These are phyloP conservation scores for Zaprionus nigranus DNA, from an alignment of 1,140 invertebrate genomes.

Conservation along the genomic window DNA sequence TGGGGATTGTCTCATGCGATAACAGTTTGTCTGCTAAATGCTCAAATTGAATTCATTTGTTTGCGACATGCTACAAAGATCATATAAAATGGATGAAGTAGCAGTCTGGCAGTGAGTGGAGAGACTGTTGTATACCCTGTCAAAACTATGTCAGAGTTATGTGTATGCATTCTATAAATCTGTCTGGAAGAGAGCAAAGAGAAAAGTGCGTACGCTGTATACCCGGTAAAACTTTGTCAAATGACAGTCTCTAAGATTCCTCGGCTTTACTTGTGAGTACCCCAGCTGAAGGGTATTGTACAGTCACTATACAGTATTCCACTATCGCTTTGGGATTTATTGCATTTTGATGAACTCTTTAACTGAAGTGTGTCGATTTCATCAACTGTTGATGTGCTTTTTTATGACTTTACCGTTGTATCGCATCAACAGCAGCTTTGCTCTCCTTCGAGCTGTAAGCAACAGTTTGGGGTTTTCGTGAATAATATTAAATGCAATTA, in stretches of 20 bases:
- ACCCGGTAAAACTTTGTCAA: neutral
- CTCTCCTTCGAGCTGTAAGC: neutral
- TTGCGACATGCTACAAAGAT: constrained; percentile 14
- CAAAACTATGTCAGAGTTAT: neutral
- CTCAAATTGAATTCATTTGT: constrained; percentile 33
- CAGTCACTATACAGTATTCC: neutral
- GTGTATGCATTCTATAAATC: neutral
- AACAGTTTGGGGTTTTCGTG: constrained; percentile 24
- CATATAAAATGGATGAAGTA: neutral
- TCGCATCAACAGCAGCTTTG: too few species aligned
- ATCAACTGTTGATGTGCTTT: constrained; percentile 23
- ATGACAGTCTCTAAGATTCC: neutral
- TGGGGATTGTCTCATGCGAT: constrained; percentile 4
- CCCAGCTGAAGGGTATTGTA: neutral
- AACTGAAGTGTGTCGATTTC: too few species aligned
- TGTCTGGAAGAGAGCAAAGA: too few species aligned
- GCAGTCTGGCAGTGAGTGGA: neutral
- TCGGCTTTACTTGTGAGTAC: neutral
- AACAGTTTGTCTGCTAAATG: constrained; percentile 40
- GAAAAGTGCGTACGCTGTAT: too few species aligned
- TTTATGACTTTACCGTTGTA: constrained; percentile 24
- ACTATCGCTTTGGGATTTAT: constrained; percentile 15
- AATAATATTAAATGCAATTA: constrained; percentile 70
- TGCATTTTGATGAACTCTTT: constrained; percentile 28
- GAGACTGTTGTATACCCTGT: neutral